These are phyloP conservation scores for Muntiacus reevesi DNA, from an alignment of 2,113 vertebrate genomes.

Conservation along the genomic window DNA sequence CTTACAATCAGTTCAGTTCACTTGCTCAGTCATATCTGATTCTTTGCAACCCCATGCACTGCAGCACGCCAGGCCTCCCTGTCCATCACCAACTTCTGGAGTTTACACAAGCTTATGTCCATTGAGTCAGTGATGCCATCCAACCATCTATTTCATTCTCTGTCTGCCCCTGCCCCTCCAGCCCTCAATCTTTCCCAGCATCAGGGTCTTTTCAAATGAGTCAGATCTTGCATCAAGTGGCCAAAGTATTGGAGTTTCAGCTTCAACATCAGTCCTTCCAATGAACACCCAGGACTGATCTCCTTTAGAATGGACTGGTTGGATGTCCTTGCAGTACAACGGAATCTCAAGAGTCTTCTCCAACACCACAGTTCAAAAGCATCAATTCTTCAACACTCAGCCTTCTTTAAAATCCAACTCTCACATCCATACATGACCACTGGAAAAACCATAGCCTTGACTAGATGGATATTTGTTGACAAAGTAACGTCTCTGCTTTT, in stretches of 20 bases:
- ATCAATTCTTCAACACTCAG: accelerated
- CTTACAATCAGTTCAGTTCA: background rate
- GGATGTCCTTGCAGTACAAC: background rate
- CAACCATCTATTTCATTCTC: background rate
- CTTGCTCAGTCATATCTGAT: background rate
- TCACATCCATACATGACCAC: background rate
- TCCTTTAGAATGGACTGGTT: background rate
- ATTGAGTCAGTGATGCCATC: background rate
- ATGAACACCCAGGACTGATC: background rate
- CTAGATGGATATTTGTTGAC: background rate
- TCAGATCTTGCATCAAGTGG: accelerated
- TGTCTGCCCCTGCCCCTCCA: background rate
- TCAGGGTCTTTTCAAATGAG: background rate
- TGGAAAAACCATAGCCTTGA: background rate
- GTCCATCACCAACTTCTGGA: background rate
- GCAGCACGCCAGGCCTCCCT: background rate
- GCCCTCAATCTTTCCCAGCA: background rate
- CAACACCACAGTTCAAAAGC: background rate
- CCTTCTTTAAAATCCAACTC: background rate
- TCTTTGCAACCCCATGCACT: background rate
- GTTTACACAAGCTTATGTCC: background rate
- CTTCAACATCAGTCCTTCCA: background rate
- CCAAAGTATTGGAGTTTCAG: background rate
- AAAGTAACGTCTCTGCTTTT: background rate
- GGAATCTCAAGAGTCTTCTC: background rate